These are phyloP conservation scores for Ranitomeya variabilis DNA, from an alignment of 2,113 vertebrate species.

Conservation along the genomic window DNA sequence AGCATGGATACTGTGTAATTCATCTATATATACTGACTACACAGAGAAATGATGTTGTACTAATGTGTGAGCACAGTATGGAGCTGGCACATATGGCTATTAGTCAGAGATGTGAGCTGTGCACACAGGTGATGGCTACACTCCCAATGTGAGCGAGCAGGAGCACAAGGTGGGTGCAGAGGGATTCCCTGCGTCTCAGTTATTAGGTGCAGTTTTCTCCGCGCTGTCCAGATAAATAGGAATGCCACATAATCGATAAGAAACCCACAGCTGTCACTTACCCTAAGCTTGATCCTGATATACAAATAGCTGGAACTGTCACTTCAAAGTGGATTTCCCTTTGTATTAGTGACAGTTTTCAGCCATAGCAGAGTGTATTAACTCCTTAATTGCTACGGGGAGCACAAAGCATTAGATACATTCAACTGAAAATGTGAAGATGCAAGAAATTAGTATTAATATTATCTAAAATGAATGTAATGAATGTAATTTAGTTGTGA, in stretches of 20 bases:
- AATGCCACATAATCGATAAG: constrained; percentile 89
- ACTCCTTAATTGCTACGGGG: background rate
- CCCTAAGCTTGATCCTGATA: constrained; percentile 73
- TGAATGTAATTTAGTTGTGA: background rate
- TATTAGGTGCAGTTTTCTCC: constrained; percentile 55
- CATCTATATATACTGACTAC: background rate
- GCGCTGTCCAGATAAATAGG: constrained; percentile 75
- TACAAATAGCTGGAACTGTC: constrained; percentile 75
- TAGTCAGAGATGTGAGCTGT: background rate
- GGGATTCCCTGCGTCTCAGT: constrained; percentile 15
- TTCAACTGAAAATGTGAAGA: no score
- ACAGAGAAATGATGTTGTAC: background rate
- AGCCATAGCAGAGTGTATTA: constrained; percentile 36
- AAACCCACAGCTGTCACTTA: constrained; percentile 84
- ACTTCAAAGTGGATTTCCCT: constrained; percentile 65
- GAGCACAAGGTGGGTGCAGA: constrained; percentile 23
- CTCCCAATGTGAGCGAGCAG: constrained; percentile 7
- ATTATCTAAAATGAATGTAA: background rate
- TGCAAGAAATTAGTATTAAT: background rate
- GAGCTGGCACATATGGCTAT: constrained; percentile 13
- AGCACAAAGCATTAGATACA: background rate
- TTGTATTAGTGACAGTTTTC: constrained; percentile 20
- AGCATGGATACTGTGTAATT: background rate
- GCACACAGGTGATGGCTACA: background rate
- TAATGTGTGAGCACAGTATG: constrained; percentile 14